These are phyloP conservation scores for Capitulum mitella DNA, from an alignment of 2,888 invertebrate genomes.

Conservation along the genomic window DNA sequence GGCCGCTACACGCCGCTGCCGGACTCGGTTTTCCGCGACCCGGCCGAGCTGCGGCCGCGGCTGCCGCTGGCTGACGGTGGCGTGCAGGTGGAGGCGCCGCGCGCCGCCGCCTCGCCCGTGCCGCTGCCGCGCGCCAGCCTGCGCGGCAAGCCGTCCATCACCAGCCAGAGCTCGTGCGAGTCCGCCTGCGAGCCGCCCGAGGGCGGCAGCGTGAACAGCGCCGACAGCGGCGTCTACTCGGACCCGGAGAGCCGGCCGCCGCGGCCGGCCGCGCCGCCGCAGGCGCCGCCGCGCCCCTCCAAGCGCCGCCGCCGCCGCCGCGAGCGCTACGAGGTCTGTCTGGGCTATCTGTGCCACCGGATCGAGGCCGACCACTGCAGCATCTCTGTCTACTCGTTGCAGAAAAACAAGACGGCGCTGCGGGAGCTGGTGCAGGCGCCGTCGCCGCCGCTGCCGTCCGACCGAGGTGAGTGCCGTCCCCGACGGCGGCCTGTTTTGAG, in stretches of 20 bases:
- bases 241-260: slow-evolving; percentile 18
- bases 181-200: slow-evolving; percentile 23
- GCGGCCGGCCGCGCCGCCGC: too few species aligned
- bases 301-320: slow-evolving; percentile 26
- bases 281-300: background rate
- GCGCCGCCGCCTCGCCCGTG: background rate
- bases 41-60: background rate
- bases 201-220: slow-evolving; percentile 28
- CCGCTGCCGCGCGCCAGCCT: slow-evolving; percentile 3
- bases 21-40: background rate
- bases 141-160: background rate
- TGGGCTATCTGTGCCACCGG: slow-evolving; percentile 37
- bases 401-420: slow-evolving; percentile 15
- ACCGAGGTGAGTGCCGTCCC: slow-evolving; percentile 17
- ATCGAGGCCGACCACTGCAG: slow-evolving; percentile 36
- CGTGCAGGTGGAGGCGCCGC: background rate
- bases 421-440: background rate
- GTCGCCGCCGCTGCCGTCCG: background rate
- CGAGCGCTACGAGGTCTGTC: slow-evolving; percentile 38
- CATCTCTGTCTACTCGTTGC: slow-evolving; percentile 40
- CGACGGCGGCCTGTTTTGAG: too few species aligned
- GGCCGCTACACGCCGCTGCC: background rate
- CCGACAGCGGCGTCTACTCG: slow-evolving; percentile 27
- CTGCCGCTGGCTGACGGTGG: background rate
- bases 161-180: slow-evolving; percentile 5